These are phyloP conservation scores for Notoglanidium macrostoma DNA, from an alignment of 2,797 vertebrate genomes.

Conservation along the genomic window DNA sequence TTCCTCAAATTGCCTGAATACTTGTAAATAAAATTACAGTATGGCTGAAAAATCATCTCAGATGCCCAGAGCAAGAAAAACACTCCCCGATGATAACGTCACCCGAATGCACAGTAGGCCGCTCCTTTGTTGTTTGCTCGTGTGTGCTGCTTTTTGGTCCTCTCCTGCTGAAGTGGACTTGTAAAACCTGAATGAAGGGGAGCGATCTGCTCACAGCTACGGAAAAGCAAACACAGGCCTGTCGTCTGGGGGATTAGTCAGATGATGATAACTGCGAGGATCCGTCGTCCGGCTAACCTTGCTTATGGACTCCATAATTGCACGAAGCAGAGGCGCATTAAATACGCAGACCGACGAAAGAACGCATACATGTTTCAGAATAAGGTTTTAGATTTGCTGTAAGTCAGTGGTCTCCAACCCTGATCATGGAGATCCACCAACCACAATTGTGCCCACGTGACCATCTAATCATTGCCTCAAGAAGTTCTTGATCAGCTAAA, in stretches of 20 bases:
- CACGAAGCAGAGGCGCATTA: neutral
- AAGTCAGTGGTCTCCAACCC: too few species aligned
- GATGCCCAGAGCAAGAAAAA: neutral
- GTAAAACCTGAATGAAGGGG: conserved; percentile 4
- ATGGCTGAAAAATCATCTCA: neutral
- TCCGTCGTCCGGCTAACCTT: conserved; percentile 4
- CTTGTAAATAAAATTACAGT: neutral
- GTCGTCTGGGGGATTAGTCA: conserved; percentile 18
- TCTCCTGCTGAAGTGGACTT: conserved; percentile 3
- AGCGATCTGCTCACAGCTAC: conserved; percentile 1
- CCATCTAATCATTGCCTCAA: too few species aligned
- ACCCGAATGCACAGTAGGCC: neutral
- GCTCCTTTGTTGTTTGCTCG: neutral
- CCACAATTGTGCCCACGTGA: too few species aligned
- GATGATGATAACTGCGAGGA: conserved; percentile 9
- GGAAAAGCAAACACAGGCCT: conserved; percentile 36
- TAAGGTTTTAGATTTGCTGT: neutral
- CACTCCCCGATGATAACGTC: too few species aligned
- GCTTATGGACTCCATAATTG: neutral
- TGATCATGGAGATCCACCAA: too few species aligned
- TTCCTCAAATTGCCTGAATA: conserved; percentile 15
- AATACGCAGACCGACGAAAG: neutral
- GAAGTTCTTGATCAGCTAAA: too few species aligned
- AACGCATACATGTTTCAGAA: conserved; percentile 15
- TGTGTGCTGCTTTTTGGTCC: neutral